phyloP scores from a whole-genome alignment of 1,140 invertebrate species.

The Cyclargus thomasi region DNA sequence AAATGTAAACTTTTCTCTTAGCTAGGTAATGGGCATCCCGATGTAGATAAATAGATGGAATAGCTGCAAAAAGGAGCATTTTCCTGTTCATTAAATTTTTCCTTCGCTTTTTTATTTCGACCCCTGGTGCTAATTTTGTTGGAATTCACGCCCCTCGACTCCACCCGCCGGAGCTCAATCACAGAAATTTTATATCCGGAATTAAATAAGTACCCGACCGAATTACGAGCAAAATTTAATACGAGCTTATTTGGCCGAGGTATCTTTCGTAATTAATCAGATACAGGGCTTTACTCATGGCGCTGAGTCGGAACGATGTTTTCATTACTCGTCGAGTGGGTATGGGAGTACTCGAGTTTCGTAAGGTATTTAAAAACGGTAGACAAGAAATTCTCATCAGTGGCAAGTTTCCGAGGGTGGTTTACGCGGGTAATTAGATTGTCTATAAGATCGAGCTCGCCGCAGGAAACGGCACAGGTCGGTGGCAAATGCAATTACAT shows the following conservation, averaged over 20 bases:
- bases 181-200: constrained; percentile 77
- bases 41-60: constrained; percentile 76
- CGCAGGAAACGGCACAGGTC: constrained; percentile 64
- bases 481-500: constrained; percentile 71
- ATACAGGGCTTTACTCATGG: constrained; percentile 47
- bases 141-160: constrained; percentile 76
- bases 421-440: constrained; percentile 71
- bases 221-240: constrained; percentile 70
- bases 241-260: constrained; percentile 60
- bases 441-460: constrained; percentile 62
- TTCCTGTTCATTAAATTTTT: constrained; percentile 78
- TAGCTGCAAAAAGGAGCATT: constrained; percentile 76
- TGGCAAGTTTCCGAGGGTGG: constrained; percentile 60
- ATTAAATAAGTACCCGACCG: constrained; percentile 75
- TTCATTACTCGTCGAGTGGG: constrained; percentile 23
- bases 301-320: constrained; percentile 16
- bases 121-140: constrained; percentile 77
- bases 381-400: constrained; percentile 64
- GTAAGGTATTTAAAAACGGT: constrained; percentile 42
- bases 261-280: constrained; percentile 61
- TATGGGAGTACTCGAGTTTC: constrained; percentile 26
- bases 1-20: constrained; percentile 77
- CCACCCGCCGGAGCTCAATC: constrained; percentile 73
- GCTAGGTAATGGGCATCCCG: constrained; percentile 76
- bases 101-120: constrained; percentile 75